A percentile compares a stretch with the other conserved stretches of the same genome.
These are phyloP conservation scores for Ploceus nigricollis DNA, from an alignment of 2,113 vertebrate genomes.

Conservation along the genomic window DNA sequence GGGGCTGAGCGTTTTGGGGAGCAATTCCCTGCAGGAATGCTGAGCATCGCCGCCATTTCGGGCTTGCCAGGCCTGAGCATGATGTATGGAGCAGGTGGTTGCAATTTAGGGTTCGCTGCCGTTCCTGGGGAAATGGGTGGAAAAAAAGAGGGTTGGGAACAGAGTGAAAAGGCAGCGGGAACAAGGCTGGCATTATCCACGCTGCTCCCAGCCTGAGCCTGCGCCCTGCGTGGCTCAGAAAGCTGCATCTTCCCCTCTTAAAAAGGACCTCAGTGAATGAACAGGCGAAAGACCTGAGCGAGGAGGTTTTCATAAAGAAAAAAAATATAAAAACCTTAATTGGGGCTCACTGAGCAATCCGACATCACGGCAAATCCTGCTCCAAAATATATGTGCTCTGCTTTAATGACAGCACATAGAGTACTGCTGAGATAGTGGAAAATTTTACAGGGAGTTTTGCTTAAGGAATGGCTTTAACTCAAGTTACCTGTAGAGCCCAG, in stretches of 20 bases:
- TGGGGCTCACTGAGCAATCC: slow-evolving; percentile 45
- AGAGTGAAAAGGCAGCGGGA: slow-evolving; percentile 49
- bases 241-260: slow-evolving; percentile 10
- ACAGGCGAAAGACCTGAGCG: slow-evolving; percentile 54
- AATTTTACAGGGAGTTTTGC: slow-evolving; percentile 70
- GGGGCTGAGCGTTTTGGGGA: background rate
- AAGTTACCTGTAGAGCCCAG: slow-evolving; percentile 74
- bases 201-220: background rate
- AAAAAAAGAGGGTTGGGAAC: slow-evolving; percentile 49
- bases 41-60: background rate
- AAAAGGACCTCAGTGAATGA: slow-evolving; percentile 57
- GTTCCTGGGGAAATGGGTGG: slow-evolving; percentile 50
- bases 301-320: background rate
- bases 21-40: background rate
- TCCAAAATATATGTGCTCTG: slow-evolving; percentile 57
- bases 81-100: slow-evolving; percentile 56
- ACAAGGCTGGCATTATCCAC: slow-evolving; percentile 62
- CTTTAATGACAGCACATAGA: slow-evolving; percentile 73
- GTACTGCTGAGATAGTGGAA: slow-evolving; percentile 75
- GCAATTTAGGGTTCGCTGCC: slow-evolving; percentile 53
- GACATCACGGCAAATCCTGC: slow-evolving; percentile 63
- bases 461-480: slow-evolving; percentile 74
- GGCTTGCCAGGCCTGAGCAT: background rate
- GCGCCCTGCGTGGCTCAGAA: background rate
- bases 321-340: slow-evolving; percentile 3